Evolutionary conservation across 2,888 invertebrate genomes (phyloP).

Genomic region (Omphaloscelis lunosa): DNA sequence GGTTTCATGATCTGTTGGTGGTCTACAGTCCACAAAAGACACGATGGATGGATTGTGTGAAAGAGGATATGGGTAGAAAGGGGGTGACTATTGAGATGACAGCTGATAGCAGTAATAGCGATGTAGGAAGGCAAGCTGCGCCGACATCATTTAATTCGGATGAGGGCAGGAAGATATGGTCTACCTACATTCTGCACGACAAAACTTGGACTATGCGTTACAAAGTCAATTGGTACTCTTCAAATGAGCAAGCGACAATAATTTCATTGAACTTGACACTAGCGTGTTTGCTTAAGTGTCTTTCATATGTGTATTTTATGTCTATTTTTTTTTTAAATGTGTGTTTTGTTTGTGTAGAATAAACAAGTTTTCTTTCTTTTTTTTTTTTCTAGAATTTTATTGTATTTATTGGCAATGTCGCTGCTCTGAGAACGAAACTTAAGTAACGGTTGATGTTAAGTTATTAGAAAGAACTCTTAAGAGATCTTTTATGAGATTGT

Average conservation of each 20-base stretch:
- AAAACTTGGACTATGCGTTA: background rate
- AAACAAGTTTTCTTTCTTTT: no score
- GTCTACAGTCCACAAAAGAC: constrained; percentile 12
- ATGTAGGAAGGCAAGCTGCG: background rate
- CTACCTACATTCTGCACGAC: background rate
- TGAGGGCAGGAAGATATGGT: background rate
- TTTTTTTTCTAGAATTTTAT: constrained; percentile 5
- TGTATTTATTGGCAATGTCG: constrained; percentile 8
- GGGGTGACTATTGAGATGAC: background rate
- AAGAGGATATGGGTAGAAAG: background rate
- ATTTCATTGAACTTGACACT: constrained; percentile 23
- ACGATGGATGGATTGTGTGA: constrained; percentile 34
- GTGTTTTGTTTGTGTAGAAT: no score
- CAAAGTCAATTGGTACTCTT: constrained; percentile 25
- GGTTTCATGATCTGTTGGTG: constrained; percentile 50
- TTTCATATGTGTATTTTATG: no score
- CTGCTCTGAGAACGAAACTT: constrained; percentile 22
- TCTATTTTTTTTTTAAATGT: no score
- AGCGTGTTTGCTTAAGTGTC: background rate
- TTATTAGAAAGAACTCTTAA: background rate
- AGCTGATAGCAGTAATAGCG: no score
- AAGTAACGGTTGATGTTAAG: background rate
- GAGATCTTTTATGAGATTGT: constrained; percentile 11
- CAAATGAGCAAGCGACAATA: constrained; percentile 27
- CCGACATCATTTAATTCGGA: background rate